phyloP scores from a whole-genome alignment of 37 sponge, comb jelly and placozoan species.

The Amphimedon queenslandica region DNA sequence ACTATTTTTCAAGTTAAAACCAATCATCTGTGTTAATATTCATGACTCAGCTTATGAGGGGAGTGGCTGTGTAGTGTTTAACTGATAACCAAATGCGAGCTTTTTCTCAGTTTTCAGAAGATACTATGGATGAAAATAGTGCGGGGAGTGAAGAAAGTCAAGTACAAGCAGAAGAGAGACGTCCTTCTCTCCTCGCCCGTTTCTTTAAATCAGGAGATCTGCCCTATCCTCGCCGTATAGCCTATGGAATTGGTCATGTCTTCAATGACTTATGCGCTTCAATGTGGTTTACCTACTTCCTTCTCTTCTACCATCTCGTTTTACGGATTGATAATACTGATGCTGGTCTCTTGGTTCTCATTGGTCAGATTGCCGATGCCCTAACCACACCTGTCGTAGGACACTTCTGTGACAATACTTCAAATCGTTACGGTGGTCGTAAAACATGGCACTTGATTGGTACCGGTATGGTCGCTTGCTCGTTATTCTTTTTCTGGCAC shows the following conservation, averaged over 20 bases:
- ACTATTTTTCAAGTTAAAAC: no score
- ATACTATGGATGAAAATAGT: no score
- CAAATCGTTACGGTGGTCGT: constrained; percentile 71
- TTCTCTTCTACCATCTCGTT: constrained; percentile 84
- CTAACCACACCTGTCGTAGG: constrained; percentile 87
- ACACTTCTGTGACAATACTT: constrained; percentile 75
- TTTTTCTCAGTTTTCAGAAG: no score
- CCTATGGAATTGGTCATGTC: constrained; percentile 94
- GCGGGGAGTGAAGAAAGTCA: no score
- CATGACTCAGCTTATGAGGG: no score
- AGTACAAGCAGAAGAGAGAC: no score
- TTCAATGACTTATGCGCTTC: constrained; percentile 94
- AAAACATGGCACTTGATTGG: constrained; percentile 95
- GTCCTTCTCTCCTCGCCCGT: no score
- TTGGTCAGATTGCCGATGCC: constrained; percentile 93
- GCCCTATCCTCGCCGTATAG: constrained; percentile 2
- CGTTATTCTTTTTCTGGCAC: constrained; percentile 89
- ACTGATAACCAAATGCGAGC: no score
- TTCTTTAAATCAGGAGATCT: no score
- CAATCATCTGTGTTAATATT: no score
- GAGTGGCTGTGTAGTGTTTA: no score
- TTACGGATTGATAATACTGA: constrained; percentile 46
- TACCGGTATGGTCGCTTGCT: constrained; percentile 67
- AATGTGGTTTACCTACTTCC: constrained; percentile 95
- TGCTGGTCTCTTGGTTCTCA: constrained; percentile 86